These are phyloP conservation scores for Onthophagus taurus DNA, from an alignment of 1,140 invertebrate genomes.

Conservation along the genomic window DNA sequence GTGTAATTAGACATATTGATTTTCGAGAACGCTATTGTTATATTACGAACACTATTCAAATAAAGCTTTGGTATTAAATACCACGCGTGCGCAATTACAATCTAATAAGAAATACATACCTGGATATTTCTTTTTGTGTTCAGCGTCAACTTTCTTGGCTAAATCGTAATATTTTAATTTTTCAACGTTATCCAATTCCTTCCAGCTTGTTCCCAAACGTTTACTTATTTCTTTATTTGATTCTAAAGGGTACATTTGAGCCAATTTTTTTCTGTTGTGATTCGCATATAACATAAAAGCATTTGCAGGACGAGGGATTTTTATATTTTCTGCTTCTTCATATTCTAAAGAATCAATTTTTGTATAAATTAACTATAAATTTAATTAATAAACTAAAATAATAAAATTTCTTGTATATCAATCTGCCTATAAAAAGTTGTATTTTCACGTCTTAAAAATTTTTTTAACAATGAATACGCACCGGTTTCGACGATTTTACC, in stretches of 20 bases:
- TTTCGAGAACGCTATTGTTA: no score
- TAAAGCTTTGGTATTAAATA: no score
- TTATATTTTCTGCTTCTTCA: constrained; percentile 19
- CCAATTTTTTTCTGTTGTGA: constrained; percentile 48
- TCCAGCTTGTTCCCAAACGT: constrained; percentile 47
- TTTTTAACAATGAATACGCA: no score
- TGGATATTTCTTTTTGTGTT: constrained; percentile 56
- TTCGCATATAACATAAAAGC: constrained; percentile 60
- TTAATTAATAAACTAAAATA: no score
- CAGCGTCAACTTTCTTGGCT: constrained; percentile 47
- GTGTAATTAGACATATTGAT: no score
- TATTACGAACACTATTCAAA: no score
- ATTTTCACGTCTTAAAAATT: no score
- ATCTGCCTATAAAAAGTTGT: no score
- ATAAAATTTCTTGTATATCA: no score
- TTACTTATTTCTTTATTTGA: constrained; percentile 57
- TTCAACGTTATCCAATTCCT: constrained; percentile 40
- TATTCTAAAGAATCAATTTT: constrained; percentile 1
- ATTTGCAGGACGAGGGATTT: constrained; percentile 53
- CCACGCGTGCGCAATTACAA: no score
- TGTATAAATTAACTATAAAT: no score
- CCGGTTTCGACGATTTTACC: no score
- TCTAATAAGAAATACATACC: constrained; percentile 37
- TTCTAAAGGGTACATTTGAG: constrained; percentile 45
- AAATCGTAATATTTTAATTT: constrained; percentile 49